These are phyloP conservation scores for Zosterops japonicus DNA, from an alignment of 2,113 vertebrate species.

Conservation along the genomic window DNA sequence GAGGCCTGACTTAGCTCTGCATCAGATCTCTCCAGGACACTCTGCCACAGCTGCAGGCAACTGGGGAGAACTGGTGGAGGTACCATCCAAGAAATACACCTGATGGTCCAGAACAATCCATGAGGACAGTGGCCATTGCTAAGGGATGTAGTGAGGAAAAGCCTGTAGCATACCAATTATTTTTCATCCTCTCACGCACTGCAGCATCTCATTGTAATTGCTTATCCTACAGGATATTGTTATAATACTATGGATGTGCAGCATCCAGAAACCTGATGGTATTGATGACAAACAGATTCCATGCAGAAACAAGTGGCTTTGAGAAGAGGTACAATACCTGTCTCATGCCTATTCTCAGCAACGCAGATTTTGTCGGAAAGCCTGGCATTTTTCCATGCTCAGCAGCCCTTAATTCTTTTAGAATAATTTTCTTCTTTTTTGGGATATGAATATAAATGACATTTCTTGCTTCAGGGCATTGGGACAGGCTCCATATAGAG, in stretches of 20 bases:
- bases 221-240: not conserved
- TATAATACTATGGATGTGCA: not conserved
- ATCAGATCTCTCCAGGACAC: not conserved
- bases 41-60: not conserved
- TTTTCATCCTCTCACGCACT: not conserved
- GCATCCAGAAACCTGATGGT: not conserved
- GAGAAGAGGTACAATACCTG: not conserved
- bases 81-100: not conserved
- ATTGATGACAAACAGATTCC: not conserved
- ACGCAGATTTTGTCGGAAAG: not conserved
- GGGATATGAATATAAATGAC: not conserved
- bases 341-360: not conserved
- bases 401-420: not conserved
- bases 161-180: not conserved
- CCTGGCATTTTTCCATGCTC: not conserved
- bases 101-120: accelerated
- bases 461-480: not conserved
- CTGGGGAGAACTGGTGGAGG: not conserved
- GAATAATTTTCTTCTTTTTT: not conserved
- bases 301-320: not conserved
- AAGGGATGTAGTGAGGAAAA: not conserved
- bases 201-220: not conserved
- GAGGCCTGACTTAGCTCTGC: not conserved
- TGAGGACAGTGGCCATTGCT: not conserved
- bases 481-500: not conserved